phyloP scores from a whole-genome alignment of 2,888 invertebrate species.

The Tromatobia lineatoria region DNA sequence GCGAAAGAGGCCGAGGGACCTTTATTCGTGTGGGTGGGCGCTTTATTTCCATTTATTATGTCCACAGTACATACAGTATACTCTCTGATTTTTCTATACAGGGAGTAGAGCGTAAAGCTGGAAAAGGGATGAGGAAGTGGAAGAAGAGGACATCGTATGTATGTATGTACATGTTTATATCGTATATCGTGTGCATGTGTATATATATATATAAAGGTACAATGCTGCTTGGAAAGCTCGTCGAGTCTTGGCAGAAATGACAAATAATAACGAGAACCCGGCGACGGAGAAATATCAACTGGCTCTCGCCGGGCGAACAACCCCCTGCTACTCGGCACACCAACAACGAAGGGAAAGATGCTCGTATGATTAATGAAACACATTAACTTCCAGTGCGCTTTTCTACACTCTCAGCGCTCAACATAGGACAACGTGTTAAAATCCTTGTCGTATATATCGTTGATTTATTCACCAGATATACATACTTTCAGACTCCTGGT shows the following conservation, averaged over 20 bases:
- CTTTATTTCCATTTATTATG: slow-evolving; percentile 50
- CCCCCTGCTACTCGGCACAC: slow-evolving; percentile 1
- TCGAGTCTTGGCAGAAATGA: slow-evolving; percentile 72
- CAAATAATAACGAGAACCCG: slow-evolving; percentile 80
- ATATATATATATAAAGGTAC: no score
- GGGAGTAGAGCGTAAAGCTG: slow-evolving; percentile 10
- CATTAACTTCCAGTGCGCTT: slow-evolving; percentile 75
- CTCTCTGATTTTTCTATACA: slow-evolving; percentile 33
- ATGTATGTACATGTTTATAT: neutral
- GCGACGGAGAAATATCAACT: slow-evolving; percentile 72
- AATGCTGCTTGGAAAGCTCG: slow-evolving; percentile 4
- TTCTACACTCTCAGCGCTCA: slow-evolving; percentile 24
- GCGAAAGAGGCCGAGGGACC: slow-evolving; percentile 21
- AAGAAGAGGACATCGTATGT: slow-evolving; percentile 28
- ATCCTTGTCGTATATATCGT: slow-evolving; percentile 4
- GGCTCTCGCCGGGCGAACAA: slow-evolving; percentile 8
- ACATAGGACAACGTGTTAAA: slow-evolving; percentile 33
- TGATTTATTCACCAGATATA: slow-evolving; percentile 14
- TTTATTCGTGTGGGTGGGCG: slow-evolving; percentile 29
- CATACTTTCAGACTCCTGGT: slow-evolving; percentile 30
- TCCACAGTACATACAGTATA: slow-evolving; percentile 5
- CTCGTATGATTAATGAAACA: slow-evolving; percentile 80
- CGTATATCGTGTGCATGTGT: neutral
- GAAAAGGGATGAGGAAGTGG: slow-evolving; percentile 19
- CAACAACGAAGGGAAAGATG: slow-evolving; percentile 60